Evolutionary conservation across 1,140 invertebrate species (phyloP), one percentile per base, ranked within the genome.

Genomic region (Apolygus lucorum): DNA sequence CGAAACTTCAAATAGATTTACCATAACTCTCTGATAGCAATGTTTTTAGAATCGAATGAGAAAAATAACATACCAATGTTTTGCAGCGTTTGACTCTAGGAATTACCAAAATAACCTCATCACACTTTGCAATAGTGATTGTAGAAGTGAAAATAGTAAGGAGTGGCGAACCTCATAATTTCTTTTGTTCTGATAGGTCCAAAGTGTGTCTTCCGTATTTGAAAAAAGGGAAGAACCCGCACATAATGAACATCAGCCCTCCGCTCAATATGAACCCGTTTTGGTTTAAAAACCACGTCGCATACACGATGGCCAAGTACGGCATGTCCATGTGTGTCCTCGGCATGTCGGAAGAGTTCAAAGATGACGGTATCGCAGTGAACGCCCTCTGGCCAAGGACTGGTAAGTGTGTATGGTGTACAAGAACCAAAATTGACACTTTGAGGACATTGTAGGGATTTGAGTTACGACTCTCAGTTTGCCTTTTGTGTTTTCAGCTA

Each of bases 271-370:
- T 99, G 87, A 86, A 89, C 72, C 85, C 92, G 0, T 81, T 86
- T 73, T 99, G 97, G 74, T 99, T 99, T 78, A 85, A 86, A 68
- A 85, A 90, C 74, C 92, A 99, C 82, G 89, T 97, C 64, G 95
- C 95, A 0, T 99, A 99, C 78, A 98, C 96, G 0, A 98, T 99
- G 87, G 92, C 96, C 0, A 99, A 99, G 76, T 99, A 96, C 78
- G 96, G 96, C 22, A 99, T 99, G 97, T 97, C 94, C 0, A 94
- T 99, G 93, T 98, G 95, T 81, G 94, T 93, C 0, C 81, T 99
- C 14, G 96, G 97, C 49, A 97, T 98, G 94, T 83, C 93, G 52
- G 92, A 91, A 73, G 97, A 99, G 81, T 91, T 98, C 72, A 88
- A 85, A 74, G 79, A 83, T 8, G 84, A 88, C 69, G 88, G 89